A percentile compares a stretch with the other conserved stretches of the same genome.
Evolutionary conservation across 1,140 invertebrate genomes (phyloP).

Genomic region (Aphidius ervi): DNA sequence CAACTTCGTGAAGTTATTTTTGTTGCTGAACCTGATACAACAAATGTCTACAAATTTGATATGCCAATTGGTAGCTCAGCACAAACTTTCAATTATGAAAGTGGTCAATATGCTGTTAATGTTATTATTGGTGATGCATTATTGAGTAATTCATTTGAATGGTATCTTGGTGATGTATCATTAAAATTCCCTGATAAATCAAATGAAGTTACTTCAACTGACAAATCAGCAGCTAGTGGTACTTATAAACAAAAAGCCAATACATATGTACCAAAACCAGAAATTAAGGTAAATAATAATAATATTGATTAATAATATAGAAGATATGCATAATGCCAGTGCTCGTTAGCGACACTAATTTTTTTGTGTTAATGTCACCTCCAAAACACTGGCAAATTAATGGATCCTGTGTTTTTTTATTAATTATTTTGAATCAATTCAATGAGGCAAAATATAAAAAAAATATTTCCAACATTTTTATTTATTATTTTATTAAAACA

Average conservation of each 20-base stretch:
- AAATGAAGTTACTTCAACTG: constrained; percentile 37
- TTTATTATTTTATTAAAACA: neutral
- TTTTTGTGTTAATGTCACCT: constrained; percentile 36
- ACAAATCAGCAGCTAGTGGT: constrained; percentile 33
- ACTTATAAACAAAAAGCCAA: constrained; percentile 42
- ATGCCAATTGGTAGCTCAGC: constrained; percentile 77
- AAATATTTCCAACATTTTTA: constrained; percentile 1
- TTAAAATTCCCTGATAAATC: constrained; percentile 64
- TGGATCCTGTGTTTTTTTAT: constrained; percentile 9
- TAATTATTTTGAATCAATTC: neutral
- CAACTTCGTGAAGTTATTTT: constrained; percentile 84
- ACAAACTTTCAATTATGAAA: constrained; percentile 75
- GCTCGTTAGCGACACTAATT: constrained; percentile 43
- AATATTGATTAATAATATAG: too few relatives aligned
- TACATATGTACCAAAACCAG: constrained; percentile 65
- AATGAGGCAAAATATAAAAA: neutral
- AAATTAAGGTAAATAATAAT: constrained; percentile 66
- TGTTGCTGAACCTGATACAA: constrained; percentile 83
- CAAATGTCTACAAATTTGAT: constrained; percentile 85
- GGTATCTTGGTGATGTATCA: constrained; percentile 74
- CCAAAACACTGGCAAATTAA: constrained; percentile 47
- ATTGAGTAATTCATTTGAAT: constrained; percentile 83
- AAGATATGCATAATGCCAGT: constrained; percentile 32
- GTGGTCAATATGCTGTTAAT: constrained; percentile 78
- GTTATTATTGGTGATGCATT: constrained; percentile 88